Conservation (phyloP, 2,888 invertebrate genomes). For the Drosophila austrosaltans region DNA sequence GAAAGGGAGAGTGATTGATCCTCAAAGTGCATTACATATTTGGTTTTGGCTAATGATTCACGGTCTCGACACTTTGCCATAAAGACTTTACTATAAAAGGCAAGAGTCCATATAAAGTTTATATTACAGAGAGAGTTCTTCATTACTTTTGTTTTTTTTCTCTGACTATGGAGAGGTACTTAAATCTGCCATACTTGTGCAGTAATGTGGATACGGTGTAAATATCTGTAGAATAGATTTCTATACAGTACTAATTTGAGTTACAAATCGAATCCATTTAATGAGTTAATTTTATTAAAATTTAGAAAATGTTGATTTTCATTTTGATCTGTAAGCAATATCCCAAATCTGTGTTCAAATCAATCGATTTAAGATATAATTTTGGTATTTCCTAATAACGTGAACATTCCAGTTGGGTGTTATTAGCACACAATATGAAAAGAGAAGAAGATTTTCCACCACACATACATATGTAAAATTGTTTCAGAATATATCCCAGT, state of each 20-base stretch:
- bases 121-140: constrained; percentile 19
- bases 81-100: constrained; percentile 14
- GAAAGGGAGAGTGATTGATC: constrained; percentile 23
- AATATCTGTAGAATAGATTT: not conserved
- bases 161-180: not conserved
- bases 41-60: constrained; percentile 44
- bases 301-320: too few relatives aligned
- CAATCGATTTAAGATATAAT: too few relatives aligned
- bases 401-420: too few relatives aligned
- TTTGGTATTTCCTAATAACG: too few relatives aligned
- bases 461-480: too few relatives aligned
- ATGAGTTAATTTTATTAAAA: not conserved
- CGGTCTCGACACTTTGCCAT: constrained; percentile 32
- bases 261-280: not conserved
- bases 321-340: too few relatives aligned
- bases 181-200: not conserved
- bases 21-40: constrained; percentile 42
- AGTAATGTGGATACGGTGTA: not conserved
- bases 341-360: too few relatives aligned
- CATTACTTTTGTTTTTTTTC: not conserved
- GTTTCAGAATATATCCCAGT: too few relatives aligned
- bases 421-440: too few relatives aligned
- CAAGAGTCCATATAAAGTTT: constrained; percentile 27
- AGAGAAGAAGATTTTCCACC: too few relatives aligned
- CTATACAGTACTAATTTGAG: not conserved